Base-by-base conservation (phyloP, 2,888 invertebrate species). In the Lasioglossum vierecki region DNA sequence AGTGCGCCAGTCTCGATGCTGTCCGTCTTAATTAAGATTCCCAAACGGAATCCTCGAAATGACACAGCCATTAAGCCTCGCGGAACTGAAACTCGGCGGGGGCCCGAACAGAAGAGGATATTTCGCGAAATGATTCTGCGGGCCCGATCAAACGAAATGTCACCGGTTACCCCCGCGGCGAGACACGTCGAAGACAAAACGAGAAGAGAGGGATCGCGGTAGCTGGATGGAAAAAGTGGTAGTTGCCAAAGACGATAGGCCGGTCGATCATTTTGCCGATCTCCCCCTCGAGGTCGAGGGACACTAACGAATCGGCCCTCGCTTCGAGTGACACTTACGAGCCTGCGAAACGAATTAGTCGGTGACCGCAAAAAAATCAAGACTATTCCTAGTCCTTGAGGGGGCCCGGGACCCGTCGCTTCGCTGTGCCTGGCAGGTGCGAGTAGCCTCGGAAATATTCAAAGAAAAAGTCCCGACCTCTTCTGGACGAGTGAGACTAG, bases 341-440 rank as follows among this genome's bases (percentile, higher is more conserved):
- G 86, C 88, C 90, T 88, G 92, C 91, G 91, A 92, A 92, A 93
- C 91, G 89, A 92, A 93, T 93, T 93, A 92, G 91, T 84, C 60
- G 85, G 77, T 68, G 80, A 80, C 79, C 85, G 88, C 87, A 82
- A 91, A 90, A 91, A 88, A 87, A 90, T 84, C 73, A 78, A 85
- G 89, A 87, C 92, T 92, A 91, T 92, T 91, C 89, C 93, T 92
- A 93, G 91, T 91, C 90, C 91, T 92, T 88, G 87, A 87, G 87
- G 82, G 57, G 53, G 86, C 70, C n/a, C 39, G 39, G 76, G 75
- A 77, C 86, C 75, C 72, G 85, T 89, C 87, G 81, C 81, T 79
- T 74, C 35, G 35, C 4, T 26, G 8, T 63, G 85, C 53, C 53
- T 87, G 90, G 92, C 93, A 92, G 93, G 92, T 92, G 92, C 91